Conservation (phyloP, 2,797 vertebrate species). For the Cyprinodon diabolis region DNA sequence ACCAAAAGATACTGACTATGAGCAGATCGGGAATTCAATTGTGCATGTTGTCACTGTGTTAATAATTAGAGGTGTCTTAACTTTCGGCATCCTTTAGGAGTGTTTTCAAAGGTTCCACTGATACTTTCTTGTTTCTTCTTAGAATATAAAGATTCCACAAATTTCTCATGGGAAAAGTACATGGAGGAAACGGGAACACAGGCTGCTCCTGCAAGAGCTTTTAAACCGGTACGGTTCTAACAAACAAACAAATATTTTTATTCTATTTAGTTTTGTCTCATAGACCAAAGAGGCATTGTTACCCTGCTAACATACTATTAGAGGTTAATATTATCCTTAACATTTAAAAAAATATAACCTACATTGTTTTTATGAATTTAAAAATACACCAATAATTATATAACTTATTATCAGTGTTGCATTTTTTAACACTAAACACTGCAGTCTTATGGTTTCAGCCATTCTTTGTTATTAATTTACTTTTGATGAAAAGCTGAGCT, state of each 20-base stretch:
- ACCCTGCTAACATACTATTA: not conserved
- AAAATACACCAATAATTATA: not conserved
- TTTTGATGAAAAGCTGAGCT: not conserved
- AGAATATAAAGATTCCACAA: constrained; percentile 87
- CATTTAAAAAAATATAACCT: not conserved
- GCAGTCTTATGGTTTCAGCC: not conserved
- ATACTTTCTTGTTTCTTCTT: constrained; percentile 14
- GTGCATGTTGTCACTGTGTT: not conserved
- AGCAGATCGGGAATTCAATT: not conserved
- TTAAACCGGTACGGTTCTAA: constrained; percentile 83
- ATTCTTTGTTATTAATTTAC: not conserved
- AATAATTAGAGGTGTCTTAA: not conserved
- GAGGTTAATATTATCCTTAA: not conserved
- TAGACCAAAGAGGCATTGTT: not conserved
- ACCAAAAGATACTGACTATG: no score
- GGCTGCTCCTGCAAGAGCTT: constrained; percentile 89
- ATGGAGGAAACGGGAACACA: constrained; percentile 90
- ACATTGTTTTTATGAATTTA: not conserved
- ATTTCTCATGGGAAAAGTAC: constrained; percentile 92
- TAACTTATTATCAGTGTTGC: not conserved
- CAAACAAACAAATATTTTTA: not conserved
- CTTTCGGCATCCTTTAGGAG: not conserved
- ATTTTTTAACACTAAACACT: not conserved
- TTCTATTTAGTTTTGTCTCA: constrained; percentile 1
- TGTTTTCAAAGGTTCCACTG: not conserved